phyloP scores from a whole-genome alignment of 1,140 invertebrate species.

The Solen grandis region DNA sequence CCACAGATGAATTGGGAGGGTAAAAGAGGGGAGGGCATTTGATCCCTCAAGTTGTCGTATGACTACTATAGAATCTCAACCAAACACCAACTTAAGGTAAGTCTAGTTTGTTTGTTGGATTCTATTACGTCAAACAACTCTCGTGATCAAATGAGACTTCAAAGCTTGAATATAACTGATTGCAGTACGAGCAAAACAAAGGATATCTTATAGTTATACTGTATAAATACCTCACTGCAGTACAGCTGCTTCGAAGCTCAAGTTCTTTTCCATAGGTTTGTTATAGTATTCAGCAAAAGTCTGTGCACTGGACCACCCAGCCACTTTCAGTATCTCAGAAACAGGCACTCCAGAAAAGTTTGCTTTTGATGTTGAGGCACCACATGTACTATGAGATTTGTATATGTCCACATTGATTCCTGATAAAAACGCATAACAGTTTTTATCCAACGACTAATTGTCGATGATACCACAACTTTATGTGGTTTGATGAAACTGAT shows the following conservation, averaged over 20 bases:
- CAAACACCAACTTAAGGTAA: background rate
- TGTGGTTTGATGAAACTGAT: slow-evolving; percentile 39
- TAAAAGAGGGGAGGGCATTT: no score
- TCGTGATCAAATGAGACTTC: background rate
- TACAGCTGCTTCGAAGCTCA: no score
- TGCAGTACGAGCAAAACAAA: no score
- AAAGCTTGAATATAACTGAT: no score
- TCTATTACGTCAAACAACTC: background rate
- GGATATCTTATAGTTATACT: no score
- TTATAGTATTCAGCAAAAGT: slow-evolving; percentile 33
- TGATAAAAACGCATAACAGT: background rate
- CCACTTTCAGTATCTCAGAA: slow-evolving; percentile 16
- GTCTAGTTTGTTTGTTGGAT: background rate
- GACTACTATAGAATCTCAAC: background rate
- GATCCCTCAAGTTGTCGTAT: background rate
- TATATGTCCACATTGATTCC: background rate
- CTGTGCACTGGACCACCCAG: slow-evolving; percentile 27
- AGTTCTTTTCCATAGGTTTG: slow-evolving; percentile 30
- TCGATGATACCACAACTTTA: slow-evolving; percentile 26
- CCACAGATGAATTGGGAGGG: no score
- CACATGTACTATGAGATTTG: background rate
- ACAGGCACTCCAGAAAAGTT: slow-evolving; percentile 29
- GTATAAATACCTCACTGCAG: no score
- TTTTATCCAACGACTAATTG: slow-evolving; percentile 53
- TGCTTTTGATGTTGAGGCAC: slow-evolving; percentile 7